phyloP scores from a whole-genome alignment of 1,140 invertebrate species.

The Sycophila sp. region DNA sequence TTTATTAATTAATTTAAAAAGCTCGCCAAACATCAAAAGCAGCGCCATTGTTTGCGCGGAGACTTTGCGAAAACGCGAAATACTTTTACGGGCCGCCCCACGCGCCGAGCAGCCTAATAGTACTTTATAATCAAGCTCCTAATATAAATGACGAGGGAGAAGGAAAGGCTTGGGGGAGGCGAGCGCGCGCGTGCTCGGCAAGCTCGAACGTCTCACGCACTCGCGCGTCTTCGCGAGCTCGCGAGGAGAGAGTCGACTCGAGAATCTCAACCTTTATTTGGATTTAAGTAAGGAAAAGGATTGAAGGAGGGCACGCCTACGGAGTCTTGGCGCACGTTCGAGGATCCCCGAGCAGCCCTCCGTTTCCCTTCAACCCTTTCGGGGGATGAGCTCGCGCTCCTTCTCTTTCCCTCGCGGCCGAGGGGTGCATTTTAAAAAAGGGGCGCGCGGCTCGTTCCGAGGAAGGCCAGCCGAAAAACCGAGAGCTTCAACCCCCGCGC shows the following conservation, averaged over 20 bases:
- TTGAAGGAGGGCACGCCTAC: constrained; percentile 42
- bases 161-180: too few relatives aligned
- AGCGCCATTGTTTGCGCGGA: too few relatives aligned
- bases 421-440: constrained; percentile 41
- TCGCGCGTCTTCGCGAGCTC: background rate
- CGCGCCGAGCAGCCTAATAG: constrained; percentile 6
- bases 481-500: background rate
- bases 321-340: constrained; percentile 1
- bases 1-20: too few relatives aligned
- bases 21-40: background rate
- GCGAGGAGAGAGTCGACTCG: constrained; percentile 30
- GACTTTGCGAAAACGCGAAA: too few relatives aligned
- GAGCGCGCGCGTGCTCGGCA: too few relatives aligned
- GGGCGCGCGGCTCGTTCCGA: constrained; percentile 1
- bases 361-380: background rate
- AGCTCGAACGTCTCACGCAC: background rate
- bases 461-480: background rate
- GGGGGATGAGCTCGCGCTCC: background rate
- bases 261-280: constrained; percentile 62
- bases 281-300: constrained; percentile 63
- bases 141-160: constrained; percentile 10
- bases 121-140: constrained; percentile 1
- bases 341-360: background rate
- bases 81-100: too few relatives aligned
- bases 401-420: background rate